These are phyloP conservation scores for Rana temporaria DNA, from an alignment of 2,113 vertebrate genomes.

Conservation along the genomic window DNA sequence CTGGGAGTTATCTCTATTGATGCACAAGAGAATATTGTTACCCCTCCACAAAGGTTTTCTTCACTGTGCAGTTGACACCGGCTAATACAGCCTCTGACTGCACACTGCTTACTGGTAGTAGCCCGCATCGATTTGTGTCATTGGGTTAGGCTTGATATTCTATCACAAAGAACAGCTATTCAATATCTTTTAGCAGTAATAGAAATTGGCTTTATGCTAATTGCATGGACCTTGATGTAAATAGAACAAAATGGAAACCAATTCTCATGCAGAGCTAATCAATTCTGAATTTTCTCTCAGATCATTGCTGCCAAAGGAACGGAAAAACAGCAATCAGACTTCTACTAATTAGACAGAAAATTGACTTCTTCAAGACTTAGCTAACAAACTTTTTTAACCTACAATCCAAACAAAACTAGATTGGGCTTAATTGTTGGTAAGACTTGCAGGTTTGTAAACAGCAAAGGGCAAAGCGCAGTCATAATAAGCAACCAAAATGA, in stretches of 20 bases:
- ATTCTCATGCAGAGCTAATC: conserved; percentile 76
- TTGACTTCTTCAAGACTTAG: conserved; percentile 10
- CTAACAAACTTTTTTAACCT: conserved; percentile 30
- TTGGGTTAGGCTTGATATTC: conserved; percentile 86
- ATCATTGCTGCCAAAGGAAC: conserved; percentile 69
- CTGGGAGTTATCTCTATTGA: background rate
- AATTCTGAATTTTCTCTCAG: conserved; percentile 76
- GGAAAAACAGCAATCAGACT: conserved; percentile 56
- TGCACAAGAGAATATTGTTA: background rate
- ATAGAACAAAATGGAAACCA: conserved; percentile 87
- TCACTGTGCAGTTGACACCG: background rate
- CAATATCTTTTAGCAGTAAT: conserved; percentile 93
- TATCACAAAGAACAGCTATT: conserved; percentile 96
- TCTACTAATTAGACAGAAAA: conserved; percentile 36
- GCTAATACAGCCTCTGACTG: conserved; percentile 1
- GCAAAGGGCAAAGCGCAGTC: no score
- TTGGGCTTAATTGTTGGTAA: background rate
- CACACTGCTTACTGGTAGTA: background rate
- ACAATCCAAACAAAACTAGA: background rate
- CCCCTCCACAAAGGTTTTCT: background rate
- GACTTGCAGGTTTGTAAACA: background rate
- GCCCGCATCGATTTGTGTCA: conserved; percentile 76
- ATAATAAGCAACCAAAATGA: no score
- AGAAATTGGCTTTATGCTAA: conserved; percentile 95
- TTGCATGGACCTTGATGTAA: conserved; percentile 90